Evolutionary conservation across 2,888 invertebrate genomes (phyloP), one percentile per base, ranked within the genome.

Genomic region (Orthonevra nobilis): DNA sequence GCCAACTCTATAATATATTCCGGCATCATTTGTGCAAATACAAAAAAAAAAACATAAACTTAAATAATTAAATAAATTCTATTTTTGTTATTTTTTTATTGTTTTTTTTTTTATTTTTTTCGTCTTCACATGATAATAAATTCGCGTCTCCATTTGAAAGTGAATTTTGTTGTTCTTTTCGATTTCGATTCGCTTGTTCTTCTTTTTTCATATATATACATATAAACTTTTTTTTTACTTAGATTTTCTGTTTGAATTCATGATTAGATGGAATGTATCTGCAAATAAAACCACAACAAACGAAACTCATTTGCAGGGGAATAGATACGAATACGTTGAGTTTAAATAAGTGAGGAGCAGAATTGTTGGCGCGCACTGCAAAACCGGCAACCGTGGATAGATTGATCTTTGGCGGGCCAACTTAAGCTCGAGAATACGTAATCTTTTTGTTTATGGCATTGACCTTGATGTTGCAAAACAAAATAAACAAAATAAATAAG

Each of bases 261-360:
- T 73, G 73, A 73, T 73, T 66, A 73, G 73, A 66, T 30, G 44
- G 58, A 60, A 66, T 60, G 23, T 36, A n/a, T n/a, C n/a, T n/a
- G n/a, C n/a, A n/a, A n/a, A n/a, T n/a, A n/a, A n/a, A n/a, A n/a
- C n/a, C n/a, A n/a, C n/a, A n/a, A n/a, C n/a, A n/a, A n/a, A n/a
- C n/a, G n/a, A n/a, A n/a, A n/a, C n/a, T n/a, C n/a, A n/a, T n/a
- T n/a, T n/a, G n/a, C n/a, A 17, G 30, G 28, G 19, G 17, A 12
- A 56, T 4, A 56, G 56, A 56, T 42, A 28, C 17, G 15, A 40
- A n/a, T n/a, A n/a, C n/a, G n/a, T n/a, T n/a, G n/a, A n/a, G n/a
- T n/a, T n/a, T n/a, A n/a, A n/a, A n/a, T n/a, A n/a, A n/a, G n/a
- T n/a, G n/a, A n/a, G n/a, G n/a, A n/a, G n/a, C n/a, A n/a, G n/a